These are phyloP conservation scores for Drosophila limbata DNA, from an alignment of 2,888 invertebrate genomes.

Conservation along the genomic window DNA sequence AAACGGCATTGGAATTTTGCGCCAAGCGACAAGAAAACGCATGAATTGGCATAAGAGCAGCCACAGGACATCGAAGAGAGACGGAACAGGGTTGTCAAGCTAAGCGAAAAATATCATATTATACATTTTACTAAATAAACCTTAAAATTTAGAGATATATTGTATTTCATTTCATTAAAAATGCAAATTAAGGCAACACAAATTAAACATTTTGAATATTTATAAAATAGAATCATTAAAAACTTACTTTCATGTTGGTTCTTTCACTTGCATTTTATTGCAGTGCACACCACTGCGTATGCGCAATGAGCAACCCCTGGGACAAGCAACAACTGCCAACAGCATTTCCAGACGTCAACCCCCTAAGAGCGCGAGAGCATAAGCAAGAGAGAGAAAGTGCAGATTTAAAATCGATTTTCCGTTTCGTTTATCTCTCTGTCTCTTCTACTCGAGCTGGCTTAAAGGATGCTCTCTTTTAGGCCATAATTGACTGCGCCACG, in stretches of 20 bases:
- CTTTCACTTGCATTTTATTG: neutral
- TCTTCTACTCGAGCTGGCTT: slow-evolving; percentile 3
- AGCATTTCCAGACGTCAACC: slow-evolving; percentile 57
- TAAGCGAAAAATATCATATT: neutral
- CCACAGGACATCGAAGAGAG: slow-evolving; percentile 45
- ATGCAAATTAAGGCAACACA: neutral
- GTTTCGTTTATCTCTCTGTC: slow-evolving; percentile 22
- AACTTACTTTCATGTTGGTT: too few species aligned
- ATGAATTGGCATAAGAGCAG: slow-evolving; percentile 28
- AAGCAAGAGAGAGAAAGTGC: slow-evolving; percentile 5
- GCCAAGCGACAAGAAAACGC: slow-evolving; percentile 36
- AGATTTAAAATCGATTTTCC: slow-evolving; percentile 67
- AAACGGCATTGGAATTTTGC: slow-evolving; percentile 71
- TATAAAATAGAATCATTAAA: too few species aligned
- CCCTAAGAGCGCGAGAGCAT: slow-evolving; percentile 7
- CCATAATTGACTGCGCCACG: slow-evolving; percentile 57
- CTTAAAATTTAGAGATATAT: neutral
- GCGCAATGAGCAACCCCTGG: slow-evolving; percentile 57
- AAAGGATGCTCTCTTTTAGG: slow-evolving; percentile 46
- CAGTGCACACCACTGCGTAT: slow-evolving; percentile 67
- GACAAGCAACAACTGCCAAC: slow-evolving; percentile 60
- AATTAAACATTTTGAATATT: neutral
- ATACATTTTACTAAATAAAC: neutral
- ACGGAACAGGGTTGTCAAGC: slow-evolving; percentile 13
- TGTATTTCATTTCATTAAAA: neutral